These are phyloP conservation scores for Taeniopygia guttata DNA, from an alignment of 2,797 vertebrate species.

Conservation along the genomic window DNA sequence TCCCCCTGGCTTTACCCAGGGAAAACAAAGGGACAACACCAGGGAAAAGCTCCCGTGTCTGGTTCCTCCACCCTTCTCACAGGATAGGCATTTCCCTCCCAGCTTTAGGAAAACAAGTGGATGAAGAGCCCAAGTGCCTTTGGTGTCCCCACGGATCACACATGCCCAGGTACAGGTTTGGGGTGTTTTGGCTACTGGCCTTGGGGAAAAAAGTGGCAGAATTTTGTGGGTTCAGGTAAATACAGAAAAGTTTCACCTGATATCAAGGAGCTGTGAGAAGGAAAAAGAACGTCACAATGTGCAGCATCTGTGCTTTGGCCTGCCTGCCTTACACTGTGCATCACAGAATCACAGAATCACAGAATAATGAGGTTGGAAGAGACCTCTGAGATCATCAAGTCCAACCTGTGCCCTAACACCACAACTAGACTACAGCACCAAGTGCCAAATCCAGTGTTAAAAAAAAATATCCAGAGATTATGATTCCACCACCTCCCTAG, in stretches of 20 bases:
- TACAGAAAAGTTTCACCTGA: background rate
- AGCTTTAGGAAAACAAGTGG: background rate
- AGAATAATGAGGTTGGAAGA: too few relatives aligned
- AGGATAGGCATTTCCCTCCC: background rate
- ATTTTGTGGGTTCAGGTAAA: background rate
- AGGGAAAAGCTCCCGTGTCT: background rate
- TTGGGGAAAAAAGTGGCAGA: background rate
- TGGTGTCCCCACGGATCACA: fast-evolving
- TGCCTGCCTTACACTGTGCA: background rate
- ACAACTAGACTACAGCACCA: too few relatives aligned
- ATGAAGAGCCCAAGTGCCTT: background rate
- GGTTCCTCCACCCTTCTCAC: background rate
- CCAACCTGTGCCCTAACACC: too few relatives aligned
- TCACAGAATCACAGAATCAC: too few relatives aligned
- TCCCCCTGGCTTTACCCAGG: background rate
- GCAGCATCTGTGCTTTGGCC: background rate
- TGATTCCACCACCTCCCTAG: too few relatives aligned
- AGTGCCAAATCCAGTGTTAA: too few relatives aligned
- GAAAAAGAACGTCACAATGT: background rate
- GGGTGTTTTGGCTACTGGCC: background rate
- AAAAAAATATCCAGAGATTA: too few relatives aligned
- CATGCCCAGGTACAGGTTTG: background rate
- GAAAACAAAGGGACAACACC: background rate
- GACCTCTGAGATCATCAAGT: too few relatives aligned
- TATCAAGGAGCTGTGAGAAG: background rate